Conservation (phyloP, 2,797 vertebrate species). For the Acrossocheilus wenchowensis region DNA sequence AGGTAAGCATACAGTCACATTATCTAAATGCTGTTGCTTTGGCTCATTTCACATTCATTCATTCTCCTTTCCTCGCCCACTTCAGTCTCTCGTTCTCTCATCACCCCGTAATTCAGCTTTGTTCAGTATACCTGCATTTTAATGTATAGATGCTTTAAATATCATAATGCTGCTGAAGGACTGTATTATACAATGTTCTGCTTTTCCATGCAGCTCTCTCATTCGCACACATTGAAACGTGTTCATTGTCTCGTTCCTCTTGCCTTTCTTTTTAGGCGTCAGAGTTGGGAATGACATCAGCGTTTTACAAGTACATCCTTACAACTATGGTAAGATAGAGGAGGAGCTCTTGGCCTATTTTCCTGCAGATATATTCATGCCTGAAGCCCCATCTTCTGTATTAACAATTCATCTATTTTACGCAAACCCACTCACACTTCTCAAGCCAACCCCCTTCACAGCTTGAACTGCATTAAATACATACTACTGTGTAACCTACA, state of each 20-base stretch:
- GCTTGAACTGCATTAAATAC: slow-evolving; percentile 14
- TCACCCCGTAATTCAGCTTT: slow-evolving; percentile 34
- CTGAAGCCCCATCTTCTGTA: slow-evolving; percentile 29
- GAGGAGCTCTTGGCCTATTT: slow-evolving; percentile 65
- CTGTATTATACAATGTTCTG: background rate
- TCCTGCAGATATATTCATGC: slow-evolving; percentile 43
- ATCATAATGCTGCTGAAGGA: slow-evolving; percentile 17
- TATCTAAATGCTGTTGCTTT: slow-evolving; percentile 35
- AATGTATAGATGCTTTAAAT: slow-evolving; percentile 37
- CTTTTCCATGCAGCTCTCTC: slow-evolving; percentile 30
- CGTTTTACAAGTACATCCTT: slow-evolving; percentile 83
- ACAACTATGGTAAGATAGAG: slow-evolving; percentile 75
- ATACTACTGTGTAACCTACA: slow-evolving; percentile 19
- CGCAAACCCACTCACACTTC: slow-evolving; percentile 34
- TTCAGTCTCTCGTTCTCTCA: background rate
- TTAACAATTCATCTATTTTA: slow-evolving; percentile 48
- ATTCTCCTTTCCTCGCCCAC: background rate
- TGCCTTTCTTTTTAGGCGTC: slow-evolving; percentile 66
- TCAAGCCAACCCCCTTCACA: background rate
- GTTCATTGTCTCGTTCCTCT: slow-evolving; percentile 9
- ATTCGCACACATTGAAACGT: slow-evolving; percentile 56
- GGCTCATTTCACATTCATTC: slow-evolving; percentile 22
- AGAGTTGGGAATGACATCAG: slow-evolving; percentile 75
- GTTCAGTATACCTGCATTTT: slow-evolving; percentile 26
- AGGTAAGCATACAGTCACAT: slow-evolving; percentile 67